Conservation (phyloP, 2,888 invertebrate genomes). For the Uloborus plumipes region DNA sequence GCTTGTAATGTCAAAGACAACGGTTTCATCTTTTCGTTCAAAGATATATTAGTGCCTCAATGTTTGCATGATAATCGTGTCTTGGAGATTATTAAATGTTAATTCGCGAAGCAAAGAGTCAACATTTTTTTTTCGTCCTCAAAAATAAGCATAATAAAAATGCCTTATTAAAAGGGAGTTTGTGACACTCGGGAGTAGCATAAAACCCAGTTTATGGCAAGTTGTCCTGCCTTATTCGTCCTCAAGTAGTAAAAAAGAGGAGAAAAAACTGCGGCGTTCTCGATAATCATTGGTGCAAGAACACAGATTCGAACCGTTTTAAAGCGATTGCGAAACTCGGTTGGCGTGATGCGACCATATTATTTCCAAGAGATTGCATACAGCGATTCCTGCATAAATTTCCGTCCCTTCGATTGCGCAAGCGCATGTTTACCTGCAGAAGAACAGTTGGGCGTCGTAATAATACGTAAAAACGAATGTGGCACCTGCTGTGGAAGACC, state of each 20-base stretch:
- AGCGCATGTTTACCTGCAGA: slow-evolving; percentile 36
- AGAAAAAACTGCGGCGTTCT: slow-evolving; percentile 17
- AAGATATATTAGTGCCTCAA: too few relatives aligned
- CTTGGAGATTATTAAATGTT: too few relatives aligned
- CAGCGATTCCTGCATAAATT: slow-evolving; percentile 54
- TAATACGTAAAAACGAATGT: slow-evolving; percentile 15
- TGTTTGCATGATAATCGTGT: too few relatives aligned
- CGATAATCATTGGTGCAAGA: slow-evolving; percentile 41
- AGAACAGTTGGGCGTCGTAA: slow-evolving; percentile 30
- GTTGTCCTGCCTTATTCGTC: too few relatives aligned
- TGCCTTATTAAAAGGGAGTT: too few relatives aligned
- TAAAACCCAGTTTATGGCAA: too few relatives aligned
- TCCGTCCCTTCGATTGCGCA: slow-evolving; percentile 33
- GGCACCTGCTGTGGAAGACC: slow-evolving; percentile 24
- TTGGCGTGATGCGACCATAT: slow-evolving; percentile 51
- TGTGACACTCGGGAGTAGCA: too few relatives aligned
- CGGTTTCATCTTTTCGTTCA: too few relatives aligned
- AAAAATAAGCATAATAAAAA: too few relatives aligned
- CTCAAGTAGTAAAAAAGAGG: neutral
- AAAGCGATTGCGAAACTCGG: slow-evolving; percentile 34
- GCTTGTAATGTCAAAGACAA: too few relatives aligned
- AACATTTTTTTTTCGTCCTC: too few relatives aligned
- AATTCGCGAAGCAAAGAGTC: too few relatives aligned
- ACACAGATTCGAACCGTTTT: slow-evolving; percentile 36
- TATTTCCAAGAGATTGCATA: slow-evolving; percentile 43